Evolutionary conservation across 2,888 invertebrate species (phyloP).

Genomic region (Pammene aurita): DNA sequence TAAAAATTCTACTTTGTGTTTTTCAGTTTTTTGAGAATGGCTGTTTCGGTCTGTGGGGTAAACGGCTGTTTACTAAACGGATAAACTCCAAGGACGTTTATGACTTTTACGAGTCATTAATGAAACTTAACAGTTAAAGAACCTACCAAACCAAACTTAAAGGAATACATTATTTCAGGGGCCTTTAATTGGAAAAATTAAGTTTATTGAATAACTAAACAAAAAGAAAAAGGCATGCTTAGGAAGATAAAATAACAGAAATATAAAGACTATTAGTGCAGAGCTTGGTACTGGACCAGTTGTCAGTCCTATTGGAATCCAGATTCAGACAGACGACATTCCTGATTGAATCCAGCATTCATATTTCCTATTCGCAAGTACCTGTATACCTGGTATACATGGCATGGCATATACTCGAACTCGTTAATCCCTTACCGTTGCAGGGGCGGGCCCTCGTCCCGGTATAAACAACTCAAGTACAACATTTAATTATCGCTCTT

Average conservation of each 20-base stretch:
- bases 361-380: constrained; percentile 5
- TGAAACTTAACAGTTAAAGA: too few species aligned
- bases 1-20: constrained; percentile 63
- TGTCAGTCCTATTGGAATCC: neutral
- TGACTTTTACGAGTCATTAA: neutral
- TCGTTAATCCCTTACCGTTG: constrained; percentile 71
- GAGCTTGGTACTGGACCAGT: too few species aligned
- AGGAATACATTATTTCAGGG: too few species aligned
- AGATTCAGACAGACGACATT: neutral
- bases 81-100: neutral
- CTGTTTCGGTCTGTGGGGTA: constrained; percentile 48
- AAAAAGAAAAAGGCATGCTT: too few species aligned
- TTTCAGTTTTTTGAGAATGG: constrained; percentile 49
- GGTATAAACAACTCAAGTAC: constrained; percentile 79
- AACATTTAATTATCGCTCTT: constrained; percentile 82
- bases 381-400: constrained; percentile 41
- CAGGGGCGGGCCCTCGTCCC: constrained; percentile 62
- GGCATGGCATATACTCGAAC: constrained; percentile 48
- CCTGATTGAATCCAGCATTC: neutral
- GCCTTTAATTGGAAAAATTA: too few species aligned
- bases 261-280: too few species aligned
- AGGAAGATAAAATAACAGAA: too few species aligned
- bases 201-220: too few species aligned
- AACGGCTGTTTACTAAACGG: neutral
- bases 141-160: too few species aligned